Conservation (phyloP, 2,888 invertebrate species). For the Polylopha cassiicola region DNA sequence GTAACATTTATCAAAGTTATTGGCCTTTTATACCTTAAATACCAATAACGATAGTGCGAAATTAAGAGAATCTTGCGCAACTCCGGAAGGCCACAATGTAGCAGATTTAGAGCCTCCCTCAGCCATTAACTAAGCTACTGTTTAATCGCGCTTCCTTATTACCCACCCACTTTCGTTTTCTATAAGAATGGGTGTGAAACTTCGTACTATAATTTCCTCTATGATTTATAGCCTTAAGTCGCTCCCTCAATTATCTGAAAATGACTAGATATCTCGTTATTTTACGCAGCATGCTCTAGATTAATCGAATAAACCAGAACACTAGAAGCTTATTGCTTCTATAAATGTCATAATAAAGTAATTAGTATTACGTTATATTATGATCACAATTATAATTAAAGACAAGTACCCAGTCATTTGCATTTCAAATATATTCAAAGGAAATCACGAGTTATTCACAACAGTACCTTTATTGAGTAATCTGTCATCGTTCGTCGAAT, state of each 20-base stretch:
- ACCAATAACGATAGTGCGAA: not conserved
- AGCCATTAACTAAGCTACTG: constrained; percentile 39
- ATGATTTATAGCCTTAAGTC: constrained; percentile 33
- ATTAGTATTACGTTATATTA: constrained; percentile 32
- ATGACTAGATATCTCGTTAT: constrained; percentile 24
- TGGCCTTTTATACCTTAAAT: too few species aligned
- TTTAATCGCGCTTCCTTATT: constrained; percentile 51
- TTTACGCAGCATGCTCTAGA: constrained; percentile 24
- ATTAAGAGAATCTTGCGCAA: constrained; percentile 20
- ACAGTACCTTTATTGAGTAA: constrained; percentile 17
- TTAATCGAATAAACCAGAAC: constrained; percentile 36
- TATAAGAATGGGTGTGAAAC: constrained; percentile 31
- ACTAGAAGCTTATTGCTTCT: constrained; percentile 30
- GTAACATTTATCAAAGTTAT: too few species aligned
- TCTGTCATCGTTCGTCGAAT: constrained; percentile 19
- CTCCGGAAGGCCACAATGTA: constrained; percentile 25
- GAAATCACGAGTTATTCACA: constrained; percentile 14
- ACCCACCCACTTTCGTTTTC: constrained; percentile 47
- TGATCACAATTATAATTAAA: constrained; percentile 12
- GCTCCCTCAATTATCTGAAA: constrained; percentile 33
- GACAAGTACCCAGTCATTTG: constrained; percentile 13
- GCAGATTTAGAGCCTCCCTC: constrained; percentile 36
- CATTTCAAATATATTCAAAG: constrained; percentile 15
- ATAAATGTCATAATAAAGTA: constrained; percentile 42
- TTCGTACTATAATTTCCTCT: constrained; percentile 32